Evolutionary conservation across 2,797 vertebrate species (phyloP), one percentile per base, ranked within the genome.

Genomic region (Gastrophryne carolinensis): DNA sequence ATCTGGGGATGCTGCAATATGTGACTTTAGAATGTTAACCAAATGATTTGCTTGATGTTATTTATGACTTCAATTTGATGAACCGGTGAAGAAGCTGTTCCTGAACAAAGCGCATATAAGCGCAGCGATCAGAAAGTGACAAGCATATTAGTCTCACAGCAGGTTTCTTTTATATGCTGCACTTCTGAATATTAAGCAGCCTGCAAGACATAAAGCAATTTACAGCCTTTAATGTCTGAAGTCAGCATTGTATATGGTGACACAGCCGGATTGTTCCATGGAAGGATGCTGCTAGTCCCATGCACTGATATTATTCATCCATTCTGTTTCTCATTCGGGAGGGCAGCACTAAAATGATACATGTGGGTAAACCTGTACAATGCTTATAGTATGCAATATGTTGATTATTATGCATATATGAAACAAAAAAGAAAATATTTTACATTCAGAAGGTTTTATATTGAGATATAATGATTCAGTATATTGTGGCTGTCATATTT

Each of bases 181-280:
- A 52, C 50, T 32, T 73, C 49, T 63, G 71, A 52, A 64, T 73
- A 63, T 54, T 54, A 73, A 73, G 44, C 71, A 73, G 71, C 24
- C 47, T 54, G 50, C 30, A 56, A 29, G 32, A 63, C 71, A 54
- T 54, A 56, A 64, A 73, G 47, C 58, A 54, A 73, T 73, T 60
- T 60, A 24, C 39, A 71, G 27, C 9, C 68, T 71, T 71, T 60
- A 54, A 68, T 68, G 52, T 70, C 26, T 32, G 5, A 15, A 26
- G 12, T 58, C 29, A 9, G 27, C 53, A 70, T 15, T 44, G 50
- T 68, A 13, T 23, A 58, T 9, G 3, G 27, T 69, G 50, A 69
- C 50, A 69, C 24, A 7, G 56, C 52, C 41, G 34, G 50, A 49
- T 50, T 32, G 62, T 52, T 44, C 10, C 47, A 34, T 32, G 23